Base-by-base conservation (phyloP, 2,888 invertebrate genomes). In the Cephus rjabovi region DNA sequence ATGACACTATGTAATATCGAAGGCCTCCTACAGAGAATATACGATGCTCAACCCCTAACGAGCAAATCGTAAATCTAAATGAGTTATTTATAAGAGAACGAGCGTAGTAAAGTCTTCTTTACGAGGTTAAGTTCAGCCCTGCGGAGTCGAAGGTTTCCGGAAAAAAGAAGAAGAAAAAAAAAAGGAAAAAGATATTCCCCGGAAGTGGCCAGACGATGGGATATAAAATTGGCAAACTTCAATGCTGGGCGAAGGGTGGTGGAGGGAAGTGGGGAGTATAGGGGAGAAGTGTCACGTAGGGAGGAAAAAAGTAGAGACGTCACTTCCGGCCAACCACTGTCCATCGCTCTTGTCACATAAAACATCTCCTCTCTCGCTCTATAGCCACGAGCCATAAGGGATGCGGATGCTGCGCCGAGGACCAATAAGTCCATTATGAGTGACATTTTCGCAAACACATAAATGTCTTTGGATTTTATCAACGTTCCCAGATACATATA, bases 61-160 rank as follows among this genome's bases (percentile, higher is more conserved):
- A 75, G 73, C 70, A 31, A 33, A 70, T 69, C 37, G 30, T 75
- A 78, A 75, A 74, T 77, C 78, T 70, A 75, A 78, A 78, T 78
- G 78, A 78, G 78, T 78, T 74, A 78, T 78, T 75, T 74, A 78
- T 75, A 78, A 75, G 78, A 75, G 75, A 56, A 75, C 70, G 71
- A 75, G 69, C 40, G 75, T 69, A 35, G 78, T 78, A 78, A 78
- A 78, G 37, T 75, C 70, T 34, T 69, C 75, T 78, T 78, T 78
- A 78, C 78, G 75, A 78, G 75, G 75, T 78, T 12, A 71, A 75
- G 76, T 33, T 78, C 78, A 71, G 40, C 40, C 71, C 71, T 40
- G 37, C 74, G 78, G 78, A 71, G 56, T 75, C 30, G 33, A 33
- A 30, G 70, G 70, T 15, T 70, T 30, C 33, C 70, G 12, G 30